Conservation (phyloP, 2,113 vertebrate species). For the Proterorhinus semilunaris region DNA sequence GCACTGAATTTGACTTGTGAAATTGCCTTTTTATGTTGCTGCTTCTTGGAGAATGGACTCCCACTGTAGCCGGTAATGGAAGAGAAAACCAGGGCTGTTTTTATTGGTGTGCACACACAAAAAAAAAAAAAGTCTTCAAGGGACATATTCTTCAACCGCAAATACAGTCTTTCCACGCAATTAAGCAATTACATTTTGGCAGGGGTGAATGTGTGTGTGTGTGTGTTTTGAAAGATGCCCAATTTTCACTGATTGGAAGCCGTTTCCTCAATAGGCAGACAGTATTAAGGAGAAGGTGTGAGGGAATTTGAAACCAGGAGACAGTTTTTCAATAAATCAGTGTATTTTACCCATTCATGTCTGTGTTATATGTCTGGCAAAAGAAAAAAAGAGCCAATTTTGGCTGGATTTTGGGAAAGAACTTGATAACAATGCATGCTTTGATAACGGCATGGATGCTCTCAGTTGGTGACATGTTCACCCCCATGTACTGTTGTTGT, state of each 20-base stretch:
- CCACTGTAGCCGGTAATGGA: not conserved
- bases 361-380: not conserved
- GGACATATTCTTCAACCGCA: slow-evolving; percentile 19
- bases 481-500: too few species aligned
- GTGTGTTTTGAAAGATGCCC: slow-evolving; percentile 4
- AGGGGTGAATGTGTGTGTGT: slow-evolving; percentile 9
- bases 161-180: slow-evolving; percentile 4
- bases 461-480: too few species aligned
- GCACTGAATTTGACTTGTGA: slow-evolving; percentile 19
- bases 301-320: slow-evolving; percentile 1
- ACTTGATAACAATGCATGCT: too few species aligned
- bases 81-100: not conserved
- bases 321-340: not conserved
- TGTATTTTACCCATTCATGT: too few species aligned
- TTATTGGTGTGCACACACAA: not conserved
- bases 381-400: too few species aligned
- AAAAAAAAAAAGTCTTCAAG: not conserved
- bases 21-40: slow-evolving; percentile 12
- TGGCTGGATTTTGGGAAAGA: too few species aligned
- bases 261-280: not conserved
- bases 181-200: slow-evolving; percentile 10
- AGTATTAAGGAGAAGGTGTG: slow-evolving; percentile 2
- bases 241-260: not conserved
- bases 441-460: too few species aligned
- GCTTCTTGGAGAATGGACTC: slow-evolving; percentile 13